A percentile compares a stretch with the other conserved stretches of the same genome.
Evolutionary conservation across 2,113 vertebrate genomes (phyloP).

Genomic region (Raja brachyura): DNA sequence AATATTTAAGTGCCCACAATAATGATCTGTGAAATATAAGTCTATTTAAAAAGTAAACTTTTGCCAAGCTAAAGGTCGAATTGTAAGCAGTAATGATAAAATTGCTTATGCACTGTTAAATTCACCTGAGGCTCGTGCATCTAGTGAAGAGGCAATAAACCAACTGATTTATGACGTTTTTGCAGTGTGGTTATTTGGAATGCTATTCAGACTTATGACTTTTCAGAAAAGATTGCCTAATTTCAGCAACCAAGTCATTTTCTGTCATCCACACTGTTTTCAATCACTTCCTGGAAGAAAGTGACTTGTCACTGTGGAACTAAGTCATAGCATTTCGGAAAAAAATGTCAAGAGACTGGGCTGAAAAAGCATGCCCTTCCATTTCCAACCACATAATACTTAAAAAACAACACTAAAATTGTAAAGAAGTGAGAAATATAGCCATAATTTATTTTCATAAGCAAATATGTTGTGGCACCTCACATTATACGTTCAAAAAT

Average conservation of each 20-base stretch:
- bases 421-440: not conserved
- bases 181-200: slow-evolving; percentile 20
- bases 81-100: slow-evolving; percentile 21
- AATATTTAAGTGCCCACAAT: not conserved
- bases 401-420: too few species aligned
- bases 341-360: not conserved
- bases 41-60: slow-evolving; percentile 22
- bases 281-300: slow-evolving; percentile 17
- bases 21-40: not conserved
- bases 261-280: slow-evolving; percentile 2
- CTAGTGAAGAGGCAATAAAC: slow-evolving; percentile 26
- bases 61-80: slow-evolving; percentile 12
- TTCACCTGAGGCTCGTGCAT: not conserved
- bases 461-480: not conserved
- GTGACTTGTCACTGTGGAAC: not conserved
- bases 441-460: not conserved
- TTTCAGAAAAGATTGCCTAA: slow-evolving; percentile 19
- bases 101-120: slow-evolving; percentile 20
- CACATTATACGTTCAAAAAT: too few species aligned
- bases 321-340: not conserved
- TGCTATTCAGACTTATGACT: slow-evolving; percentile 1
- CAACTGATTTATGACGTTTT: slow-evolving; percentile 22
- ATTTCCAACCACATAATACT: not conserved
- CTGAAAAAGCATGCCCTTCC: not conserved
- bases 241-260: not conserved